Conservation (phyloP, 2,113 vertebrate species). For the Chrysemys picta region DNA sequence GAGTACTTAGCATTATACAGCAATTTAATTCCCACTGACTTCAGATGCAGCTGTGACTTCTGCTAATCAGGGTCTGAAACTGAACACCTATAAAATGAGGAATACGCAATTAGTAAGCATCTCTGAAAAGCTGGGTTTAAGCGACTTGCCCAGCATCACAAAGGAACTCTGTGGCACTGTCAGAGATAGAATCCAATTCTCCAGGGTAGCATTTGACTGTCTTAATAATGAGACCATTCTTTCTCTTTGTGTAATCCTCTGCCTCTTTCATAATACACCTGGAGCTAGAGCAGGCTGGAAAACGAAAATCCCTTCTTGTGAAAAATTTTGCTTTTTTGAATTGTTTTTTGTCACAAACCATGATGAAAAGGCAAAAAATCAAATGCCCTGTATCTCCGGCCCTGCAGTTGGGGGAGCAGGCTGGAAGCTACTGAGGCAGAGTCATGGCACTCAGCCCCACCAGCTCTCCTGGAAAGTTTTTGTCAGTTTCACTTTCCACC, state of each 20-base stretch:
- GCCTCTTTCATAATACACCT: not conserved
- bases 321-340: not conserved
- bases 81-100: not conserved
- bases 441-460: not conserved
- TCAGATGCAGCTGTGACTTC: not conserved
- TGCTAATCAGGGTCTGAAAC: too few relatives aligned
- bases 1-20: not conserved
- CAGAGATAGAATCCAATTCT: not conserved
- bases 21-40: not conserved
- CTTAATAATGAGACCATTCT: not conserved
- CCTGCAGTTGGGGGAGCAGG: not conserved
- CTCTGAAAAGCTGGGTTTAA: not conserved
- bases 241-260: not conserved
- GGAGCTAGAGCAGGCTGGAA: not conserved
- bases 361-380: not conserved
- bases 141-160: not conserved
- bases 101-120: not conserved
- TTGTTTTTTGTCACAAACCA: not conserved
- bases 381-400: not conserved
- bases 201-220: not conserved
- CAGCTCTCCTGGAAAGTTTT: not conserved
- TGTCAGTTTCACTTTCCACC: not conserved
- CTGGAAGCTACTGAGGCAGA: not conserved
- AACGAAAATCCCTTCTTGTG: not conserved
- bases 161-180: not conserved